Percentiles rank a stretch among this genome's conserved stretches.
Evolutionary conservation across 2,797 vertebrate genomes (phyloP).

Genomic region (Pterois miles): DNA sequence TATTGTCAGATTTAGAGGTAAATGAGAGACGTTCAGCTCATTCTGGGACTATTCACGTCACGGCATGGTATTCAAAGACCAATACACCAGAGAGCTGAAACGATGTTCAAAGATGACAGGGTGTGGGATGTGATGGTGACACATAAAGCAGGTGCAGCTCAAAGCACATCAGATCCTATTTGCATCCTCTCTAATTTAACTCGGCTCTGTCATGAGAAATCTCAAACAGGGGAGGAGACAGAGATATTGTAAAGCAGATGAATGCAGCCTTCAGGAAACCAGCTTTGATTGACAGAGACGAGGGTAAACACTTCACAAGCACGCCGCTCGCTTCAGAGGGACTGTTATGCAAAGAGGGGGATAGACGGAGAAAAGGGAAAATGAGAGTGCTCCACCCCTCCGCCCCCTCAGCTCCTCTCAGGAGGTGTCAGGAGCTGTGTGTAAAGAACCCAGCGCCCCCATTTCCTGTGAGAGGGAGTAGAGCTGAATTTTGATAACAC

Average conservation of each 20-base stretch:
- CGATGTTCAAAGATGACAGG: slow-evolving; percentile 47
- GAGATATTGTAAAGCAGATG: slow-evolving; percentile 55
- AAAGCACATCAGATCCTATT: slow-evolving; percentile 53
- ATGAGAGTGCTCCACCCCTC: slow-evolving; percentile 54
- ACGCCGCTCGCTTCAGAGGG: slow-evolving; percentile 45
- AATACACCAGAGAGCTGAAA: slow-evolving; percentile 32
- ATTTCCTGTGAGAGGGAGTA: slow-evolving; percentile 66
- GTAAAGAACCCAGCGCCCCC: slow-evolving; percentile 58
- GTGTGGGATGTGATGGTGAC: slow-evolving; percentile 57
- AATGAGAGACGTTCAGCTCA: slow-evolving; percentile 40
- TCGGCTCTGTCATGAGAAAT: slow-evolving; percentile 40
- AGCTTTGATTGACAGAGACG: slow-evolving; percentile 59
- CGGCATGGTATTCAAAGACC: slow-evolving; percentile 40
- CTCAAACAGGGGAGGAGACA: slow-evolving; percentile 51
- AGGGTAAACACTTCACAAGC: slow-evolving; percentile 73
- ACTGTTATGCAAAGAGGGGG: slow-evolving; percentile 54
- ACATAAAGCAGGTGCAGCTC: slow-evolving; percentile 60
- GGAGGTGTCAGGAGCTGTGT: slow-evolving; percentile 62
- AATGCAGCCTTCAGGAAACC: slow-evolving; percentile 58
- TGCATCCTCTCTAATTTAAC: slow-evolving; percentile 53
- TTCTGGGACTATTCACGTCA: slow-evolving; percentile 11
- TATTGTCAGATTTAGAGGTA: slow-evolving; percentile 44
- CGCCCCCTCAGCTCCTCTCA: slow-evolving; percentile 63
- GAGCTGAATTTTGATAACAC: slow-evolving; percentile 69
- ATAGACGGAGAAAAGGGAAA: slow-evolving; percentile 47